Base-by-base conservation (phyloP, 2,113 vertebrate species). In the Lampris incognitus region DNA sequence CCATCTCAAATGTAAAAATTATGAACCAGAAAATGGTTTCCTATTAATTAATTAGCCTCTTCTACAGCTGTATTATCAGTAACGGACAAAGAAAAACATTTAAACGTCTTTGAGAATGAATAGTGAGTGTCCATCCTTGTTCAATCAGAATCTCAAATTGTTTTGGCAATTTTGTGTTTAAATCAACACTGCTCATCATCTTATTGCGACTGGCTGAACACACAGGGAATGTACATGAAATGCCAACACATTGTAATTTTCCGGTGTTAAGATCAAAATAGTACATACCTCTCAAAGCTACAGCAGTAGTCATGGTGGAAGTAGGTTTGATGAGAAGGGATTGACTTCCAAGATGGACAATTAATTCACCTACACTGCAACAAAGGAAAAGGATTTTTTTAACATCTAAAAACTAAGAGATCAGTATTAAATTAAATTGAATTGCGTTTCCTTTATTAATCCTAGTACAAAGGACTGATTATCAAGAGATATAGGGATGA, bases 201-300 rank as follows among this genome's bases (percentile, higher is more conserved):
- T 10, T 6, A 41, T 6, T 61, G 41, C 9, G 58, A 41, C 41
- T 24, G 37, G 41, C 54, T 65, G 38, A 50, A 13, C 51, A 40
- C 42, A n/a, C 56, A 0, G 6, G 41, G 62, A 52, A 58, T 57
- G 57, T 51, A 44, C 3, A 1, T 59, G 36, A 52, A 40, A 4
- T 9, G 56, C 38, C n/a, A 70, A 55, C n/a, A n/a, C 5, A n/a
- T 5, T 24, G 24, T 24, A 24, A 24, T 24, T 0, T 24, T 24
- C 24, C 24, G 5, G 5, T 59, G 37, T 13, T 37, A 10, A 9
- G 24, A 37, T 4, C 13, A 48, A 42, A 60, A 50, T 24, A 39
- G 6, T 3, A 10, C 86, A 8, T 75, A 95, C 94, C 87, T 89
- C 92, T 92, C n/a, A 91, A 62, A 48, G 61, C 70, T 7, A 86